These are phyloP conservation scores for Drepana arcuata DNA, from an alignment of 1,140 invertebrate genomes.

Conservation along the genomic window DNA sequence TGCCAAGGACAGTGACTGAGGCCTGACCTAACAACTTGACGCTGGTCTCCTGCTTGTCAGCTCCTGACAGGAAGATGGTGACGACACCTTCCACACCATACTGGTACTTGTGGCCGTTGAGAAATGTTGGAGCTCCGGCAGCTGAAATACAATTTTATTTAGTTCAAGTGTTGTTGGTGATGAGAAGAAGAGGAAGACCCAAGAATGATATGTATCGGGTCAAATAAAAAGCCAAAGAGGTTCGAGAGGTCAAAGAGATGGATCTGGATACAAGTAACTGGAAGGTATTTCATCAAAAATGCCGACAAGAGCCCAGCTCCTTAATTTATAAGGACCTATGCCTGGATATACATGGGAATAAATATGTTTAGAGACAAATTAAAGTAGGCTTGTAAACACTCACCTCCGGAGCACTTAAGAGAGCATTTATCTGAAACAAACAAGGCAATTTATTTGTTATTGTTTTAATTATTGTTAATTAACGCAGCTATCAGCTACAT, in stretches of 20 bases:
- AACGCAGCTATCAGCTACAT: not conserved
- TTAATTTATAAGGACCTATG: too few relatives aligned
- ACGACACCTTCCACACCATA: conserved; percentile 60
- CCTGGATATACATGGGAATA: too few relatives aligned
- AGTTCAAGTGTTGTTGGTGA: not conserved
- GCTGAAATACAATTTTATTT: not conserved
- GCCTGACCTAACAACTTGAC: conserved; percentile 70
- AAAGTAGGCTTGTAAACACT: conserved; percentile 20
- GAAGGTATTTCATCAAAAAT: not conserved
- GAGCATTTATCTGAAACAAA: conserved; percentile 64
- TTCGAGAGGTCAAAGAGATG: not conserved
- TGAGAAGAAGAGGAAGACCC: not conserved
- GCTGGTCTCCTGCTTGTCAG: conserved; percentile 64
- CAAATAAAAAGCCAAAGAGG: not conserved
- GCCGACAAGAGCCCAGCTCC: too few relatives aligned
- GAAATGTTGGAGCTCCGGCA: conserved; percentile 30
- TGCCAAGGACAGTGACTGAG: conserved; percentile 61
- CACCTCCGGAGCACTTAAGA: conserved; percentile 53
- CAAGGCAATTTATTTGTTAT: conserved; percentile 21
- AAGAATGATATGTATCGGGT: not conserved
- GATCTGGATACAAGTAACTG: not conserved
- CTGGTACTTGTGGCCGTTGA: conserved; percentile 52
- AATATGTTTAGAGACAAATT: too few relatives aligned
- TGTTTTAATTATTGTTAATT: conserved; percentile 8
- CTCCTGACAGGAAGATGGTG: conserved; percentile 47